These are phyloP conservation scores for Halictus ligatus DNA, from an alignment of 2,888 invertebrate species.

Conservation along the genomic window DNA sequence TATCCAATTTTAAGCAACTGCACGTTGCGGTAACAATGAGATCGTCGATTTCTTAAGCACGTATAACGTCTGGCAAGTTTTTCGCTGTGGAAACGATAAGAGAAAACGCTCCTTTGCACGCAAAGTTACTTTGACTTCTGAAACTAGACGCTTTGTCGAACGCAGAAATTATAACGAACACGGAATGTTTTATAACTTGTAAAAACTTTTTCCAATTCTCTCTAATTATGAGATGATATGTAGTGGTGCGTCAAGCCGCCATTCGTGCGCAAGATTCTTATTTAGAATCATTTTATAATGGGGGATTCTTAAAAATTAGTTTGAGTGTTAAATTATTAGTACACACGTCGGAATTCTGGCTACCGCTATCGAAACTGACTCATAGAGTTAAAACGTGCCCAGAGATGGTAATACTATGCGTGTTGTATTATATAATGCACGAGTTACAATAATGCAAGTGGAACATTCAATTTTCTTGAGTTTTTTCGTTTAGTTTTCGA, in stretches of 20 bases:
- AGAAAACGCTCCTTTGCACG: not conserved
- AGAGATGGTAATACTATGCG: not conserved
- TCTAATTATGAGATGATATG: not conserved
- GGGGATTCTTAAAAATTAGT: not conserved
- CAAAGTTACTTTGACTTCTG: not conserved
- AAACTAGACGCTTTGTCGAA: not conserved
- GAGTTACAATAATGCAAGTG: too few species aligned
- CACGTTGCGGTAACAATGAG: conserved; percentile 22
- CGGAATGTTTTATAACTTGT: not conserved
- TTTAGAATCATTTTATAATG: too few species aligned
- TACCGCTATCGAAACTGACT: not conserved
- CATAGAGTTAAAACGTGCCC: not conserved
- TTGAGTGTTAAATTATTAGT: not conserved
- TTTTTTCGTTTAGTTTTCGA: not conserved
- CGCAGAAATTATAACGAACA: not conserved
- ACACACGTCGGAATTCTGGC: not conserved
- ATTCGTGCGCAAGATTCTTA: too few species aligned
- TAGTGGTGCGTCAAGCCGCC: not conserved
- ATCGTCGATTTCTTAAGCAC: not conserved
- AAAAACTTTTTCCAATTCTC: not conserved
- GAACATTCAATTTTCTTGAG: not conserved
- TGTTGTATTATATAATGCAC: not conserved
- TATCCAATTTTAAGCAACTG: conserved; percentile 30
- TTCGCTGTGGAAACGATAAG: not conserved
- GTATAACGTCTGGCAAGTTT: not conserved